Evolutionary conservation across 2,888 invertebrate genomes (phyloP).

Genomic region (Callyntrura guangdongensis): DNA sequence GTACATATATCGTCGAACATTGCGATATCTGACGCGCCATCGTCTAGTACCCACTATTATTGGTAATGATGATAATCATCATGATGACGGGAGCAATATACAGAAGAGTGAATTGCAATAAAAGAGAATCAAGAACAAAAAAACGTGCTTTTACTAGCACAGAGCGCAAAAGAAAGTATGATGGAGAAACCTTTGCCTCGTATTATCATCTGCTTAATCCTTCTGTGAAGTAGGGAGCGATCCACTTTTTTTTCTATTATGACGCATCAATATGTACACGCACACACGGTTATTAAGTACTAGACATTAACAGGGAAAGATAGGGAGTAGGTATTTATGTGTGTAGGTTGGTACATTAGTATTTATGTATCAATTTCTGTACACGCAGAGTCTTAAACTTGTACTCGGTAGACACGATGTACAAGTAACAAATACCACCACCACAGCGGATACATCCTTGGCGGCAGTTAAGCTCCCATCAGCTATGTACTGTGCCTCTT

Average conservation of each 20-base stretch:
- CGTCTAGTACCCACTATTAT: not conserved
- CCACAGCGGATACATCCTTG: not conserved
- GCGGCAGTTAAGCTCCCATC: too few relatives aligned
- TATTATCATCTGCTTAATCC: conserved; percentile 76
- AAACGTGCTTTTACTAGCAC: conserved; percentile 4
- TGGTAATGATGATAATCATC: conserved; percentile 2
- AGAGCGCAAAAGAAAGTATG: conserved; percentile 33
- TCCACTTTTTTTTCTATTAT: conserved; percentile 5
- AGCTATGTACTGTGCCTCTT: not conserved
- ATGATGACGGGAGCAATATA: not conserved
- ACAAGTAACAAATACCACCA: not conserved
- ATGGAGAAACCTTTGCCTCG: conserved; percentile 70
- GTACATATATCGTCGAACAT: not conserved
- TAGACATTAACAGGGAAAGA: conserved; percentile 38
- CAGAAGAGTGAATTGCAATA: conserved; percentile 1
- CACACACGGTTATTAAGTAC: conserved; percentile 26
- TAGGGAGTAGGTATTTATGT: conserved; percentile 29
- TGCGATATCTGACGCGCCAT: conserved; percentile 25
- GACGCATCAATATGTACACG: conserved; percentile 17
- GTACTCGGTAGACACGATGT: not conserved
- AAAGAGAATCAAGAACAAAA: conserved; percentile 8
- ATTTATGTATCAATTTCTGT: not conserved
- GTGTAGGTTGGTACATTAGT: not conserved
- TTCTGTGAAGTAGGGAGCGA: conserved; percentile 55
- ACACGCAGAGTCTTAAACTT: not conserved